Conservation (phyloP, 2,888 invertebrate genomes). For the Cordilura impudica region DNA sequence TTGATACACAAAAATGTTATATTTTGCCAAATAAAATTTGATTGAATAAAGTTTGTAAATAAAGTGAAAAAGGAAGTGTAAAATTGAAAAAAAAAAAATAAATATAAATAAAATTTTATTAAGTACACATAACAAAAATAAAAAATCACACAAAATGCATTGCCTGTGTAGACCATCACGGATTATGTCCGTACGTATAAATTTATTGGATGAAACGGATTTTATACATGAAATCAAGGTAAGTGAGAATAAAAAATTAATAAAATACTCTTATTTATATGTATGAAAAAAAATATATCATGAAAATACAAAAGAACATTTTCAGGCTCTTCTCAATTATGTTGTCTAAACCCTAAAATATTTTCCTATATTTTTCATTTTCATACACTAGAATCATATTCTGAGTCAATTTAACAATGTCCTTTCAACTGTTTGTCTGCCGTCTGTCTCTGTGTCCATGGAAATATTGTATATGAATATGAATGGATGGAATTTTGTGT, state of each 20-base stretch:
- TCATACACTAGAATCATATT: too few species aligned
- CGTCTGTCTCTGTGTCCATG: too few species aligned
- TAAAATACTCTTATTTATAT: background rate
- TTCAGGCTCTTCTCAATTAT: too few species aligned
- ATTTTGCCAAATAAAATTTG: background rate
- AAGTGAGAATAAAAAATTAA: slow-evolving; percentile 70
- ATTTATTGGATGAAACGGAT: slow-evolving; percentile 93
- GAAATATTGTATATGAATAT: too few species aligned
- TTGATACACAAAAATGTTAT: background rate
- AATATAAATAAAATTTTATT: slow-evolving; percentile 3
- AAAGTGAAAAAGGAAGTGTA: background rate
- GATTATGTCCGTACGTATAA: slow-evolving; percentile 83
- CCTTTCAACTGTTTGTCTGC: too few species aligned
- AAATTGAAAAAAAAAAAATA: slow-evolving; percentile 8
- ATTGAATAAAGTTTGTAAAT: slow-evolving; percentile 16
- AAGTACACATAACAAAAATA: background rate
- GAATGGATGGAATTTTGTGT: too few species aligned
- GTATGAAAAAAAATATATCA: too few species aligned
- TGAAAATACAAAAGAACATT: too few species aligned
- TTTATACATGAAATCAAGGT: slow-evolving; percentile 93
- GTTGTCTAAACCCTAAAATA: too few species aligned
- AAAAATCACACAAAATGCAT: slow-evolving; percentile 71
- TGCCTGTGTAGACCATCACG: slow-evolving; percentile 78
- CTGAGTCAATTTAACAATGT: too few species aligned
- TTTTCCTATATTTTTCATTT: too few species aligned